phyloP scores from a whole-genome alignment of 2,113 vertebrate genomes.

The Actenoides hombroni region DNA sequence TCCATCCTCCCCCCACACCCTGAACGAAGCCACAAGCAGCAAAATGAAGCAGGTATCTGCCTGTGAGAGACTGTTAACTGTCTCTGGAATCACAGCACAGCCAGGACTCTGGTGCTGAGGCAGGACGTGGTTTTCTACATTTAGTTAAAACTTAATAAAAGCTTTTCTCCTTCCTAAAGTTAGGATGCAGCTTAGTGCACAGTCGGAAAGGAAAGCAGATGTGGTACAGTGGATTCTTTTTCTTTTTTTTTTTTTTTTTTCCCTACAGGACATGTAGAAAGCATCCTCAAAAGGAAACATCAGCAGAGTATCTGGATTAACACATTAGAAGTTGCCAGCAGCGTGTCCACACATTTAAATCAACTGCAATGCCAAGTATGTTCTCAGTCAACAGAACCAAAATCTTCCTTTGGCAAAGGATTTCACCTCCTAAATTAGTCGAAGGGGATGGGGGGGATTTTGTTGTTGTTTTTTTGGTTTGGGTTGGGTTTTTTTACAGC shows the following conservation, averaged over 20 bases:
- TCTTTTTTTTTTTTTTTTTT: background rate
- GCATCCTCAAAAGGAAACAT: background rate
- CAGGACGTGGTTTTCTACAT: background rate
- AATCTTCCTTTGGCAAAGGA: slow-evolving; percentile 5
- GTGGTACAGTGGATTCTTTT: background rate
- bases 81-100: background rate
- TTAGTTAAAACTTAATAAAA: background rate
- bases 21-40: background rate
- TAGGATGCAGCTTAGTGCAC: background rate
- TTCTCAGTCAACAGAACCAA: slow-evolving; percentile 17
- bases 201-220: background rate
- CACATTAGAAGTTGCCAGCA: background rate
- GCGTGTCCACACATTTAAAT: background rate
- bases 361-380: background rate
- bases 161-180: background rate
- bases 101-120: background rate
- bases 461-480: background rate
- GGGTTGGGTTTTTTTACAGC: background rate
- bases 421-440: background rate
- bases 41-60: background rate
- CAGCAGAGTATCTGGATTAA: background rate
- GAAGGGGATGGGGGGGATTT: background rate
- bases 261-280: background rate
- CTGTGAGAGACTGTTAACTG: background rate
- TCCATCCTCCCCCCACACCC: background rate